These are phyloP conservation scores for Falco cherrug DNA, from an alignment of 2,797 vertebrate species.

Conservation along the genomic window DNA sequence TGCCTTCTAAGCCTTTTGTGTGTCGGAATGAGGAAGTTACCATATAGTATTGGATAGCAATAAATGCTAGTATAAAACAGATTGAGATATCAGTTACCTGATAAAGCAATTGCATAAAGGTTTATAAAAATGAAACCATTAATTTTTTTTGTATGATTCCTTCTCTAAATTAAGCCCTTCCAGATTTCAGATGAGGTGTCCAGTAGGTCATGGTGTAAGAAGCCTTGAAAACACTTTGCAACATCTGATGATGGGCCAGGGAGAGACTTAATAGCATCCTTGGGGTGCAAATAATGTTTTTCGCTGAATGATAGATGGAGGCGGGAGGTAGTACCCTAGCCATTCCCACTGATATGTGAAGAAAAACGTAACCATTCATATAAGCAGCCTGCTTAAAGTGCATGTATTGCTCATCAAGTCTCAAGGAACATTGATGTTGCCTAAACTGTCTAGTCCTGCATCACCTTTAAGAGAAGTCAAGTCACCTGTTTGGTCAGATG, in stretches of 20 bases:
- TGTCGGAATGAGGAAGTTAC: not conserved
- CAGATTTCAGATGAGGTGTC: not conserved
- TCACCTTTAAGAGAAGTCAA: not conserved
- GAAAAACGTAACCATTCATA: not conserved
- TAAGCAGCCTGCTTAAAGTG: not conserved
- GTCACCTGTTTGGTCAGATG: not conserved
- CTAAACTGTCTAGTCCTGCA: not conserved
- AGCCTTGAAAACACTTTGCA: not conserved
- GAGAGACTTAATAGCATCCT: not conserved
- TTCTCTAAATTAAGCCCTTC: not conserved
- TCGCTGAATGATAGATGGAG: not conserved
- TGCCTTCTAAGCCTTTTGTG: not conserved
- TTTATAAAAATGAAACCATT: not conserved
- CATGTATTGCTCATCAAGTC: not conserved
- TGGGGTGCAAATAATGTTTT: not conserved
- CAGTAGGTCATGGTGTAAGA: not conserved
- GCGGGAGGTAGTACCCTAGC: not conserved
- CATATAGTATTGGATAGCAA: not conserved
- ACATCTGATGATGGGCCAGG: not conserved
- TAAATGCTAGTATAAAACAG: not conserved
- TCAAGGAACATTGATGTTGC: not conserved
- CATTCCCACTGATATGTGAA: not conserved
- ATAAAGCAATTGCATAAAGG: not conserved
- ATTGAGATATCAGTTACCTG: not conserved
- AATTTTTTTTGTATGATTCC: not conserved